phyloP scores from a whole-genome alignment of 2,797 vertebrate species.

The Poeciliopsis infans region DNA sequence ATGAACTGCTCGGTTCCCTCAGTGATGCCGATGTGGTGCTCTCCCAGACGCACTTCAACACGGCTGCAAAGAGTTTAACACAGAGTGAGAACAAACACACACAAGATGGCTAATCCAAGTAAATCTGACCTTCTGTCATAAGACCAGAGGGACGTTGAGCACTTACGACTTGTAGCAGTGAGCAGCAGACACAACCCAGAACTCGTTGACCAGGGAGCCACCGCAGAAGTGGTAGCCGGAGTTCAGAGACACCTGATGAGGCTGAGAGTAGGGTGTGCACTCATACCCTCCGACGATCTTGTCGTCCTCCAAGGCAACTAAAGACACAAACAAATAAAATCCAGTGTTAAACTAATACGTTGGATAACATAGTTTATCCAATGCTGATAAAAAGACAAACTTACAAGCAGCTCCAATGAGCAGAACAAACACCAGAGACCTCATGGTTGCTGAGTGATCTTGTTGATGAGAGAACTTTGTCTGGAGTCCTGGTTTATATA shows the following conservation, averaged over 20 bases:
- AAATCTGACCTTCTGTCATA: not conserved
- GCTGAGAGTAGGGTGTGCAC: constrained; percentile 60
- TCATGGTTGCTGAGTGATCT: constrained; percentile 65
- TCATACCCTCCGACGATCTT: constrained; percentile 77
- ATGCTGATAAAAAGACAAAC: constrained; percentile 16
- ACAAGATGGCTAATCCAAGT: no score
- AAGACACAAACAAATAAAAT: not conserved
- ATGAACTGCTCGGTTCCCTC: constrained; percentile 16
- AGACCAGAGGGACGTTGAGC: no score
- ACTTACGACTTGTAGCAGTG: constrained; percentile 25
- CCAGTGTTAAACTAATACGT: not conserved
- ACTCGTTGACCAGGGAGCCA: constrained; percentile 17
- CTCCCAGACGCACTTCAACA: constrained; percentile 21
- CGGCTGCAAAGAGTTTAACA: not conserved
- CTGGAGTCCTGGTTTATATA: constrained; percentile 49
- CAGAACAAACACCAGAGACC: constrained; percentile 74
- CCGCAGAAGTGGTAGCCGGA: constrained; percentile 34
- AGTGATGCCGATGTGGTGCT: constrained; percentile 4
- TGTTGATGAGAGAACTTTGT: constrained; percentile 17
- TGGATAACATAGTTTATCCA: no score
- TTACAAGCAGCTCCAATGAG: constrained; percentile 79
- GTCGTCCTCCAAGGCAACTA: constrained; percentile 68
- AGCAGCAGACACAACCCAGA: constrained; percentile 18
- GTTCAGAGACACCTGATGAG: constrained; percentile 69
- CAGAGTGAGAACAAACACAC: not conserved